Evolutionary conservation across 2,888 invertebrate species (phyloP).

Genomic region (Hofmannophila pseudospretella): DNA sequence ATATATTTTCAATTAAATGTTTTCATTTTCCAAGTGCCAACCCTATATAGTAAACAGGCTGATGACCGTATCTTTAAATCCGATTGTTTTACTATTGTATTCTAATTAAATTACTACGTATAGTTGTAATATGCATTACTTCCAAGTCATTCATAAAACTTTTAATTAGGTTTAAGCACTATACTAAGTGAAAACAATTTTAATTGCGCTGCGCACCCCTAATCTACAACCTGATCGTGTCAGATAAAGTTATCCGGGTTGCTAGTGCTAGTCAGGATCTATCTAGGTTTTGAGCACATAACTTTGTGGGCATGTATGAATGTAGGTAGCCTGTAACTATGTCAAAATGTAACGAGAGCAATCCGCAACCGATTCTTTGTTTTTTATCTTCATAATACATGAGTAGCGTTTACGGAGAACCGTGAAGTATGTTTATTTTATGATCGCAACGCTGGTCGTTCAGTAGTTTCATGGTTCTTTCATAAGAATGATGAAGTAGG

Average conservation of each 20-base stretch:
- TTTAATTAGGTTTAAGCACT: neutral
- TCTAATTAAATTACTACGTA: conserved; percentile 12
- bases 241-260: conserved; percentile 61
- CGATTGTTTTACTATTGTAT: conserved; percentile 17
- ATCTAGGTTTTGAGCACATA: conserved; percentile 57
- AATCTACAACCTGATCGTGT: conserved; percentile 30
- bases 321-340: conserved; percentile 43
- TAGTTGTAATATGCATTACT: neutral
- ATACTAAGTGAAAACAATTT: neutral
- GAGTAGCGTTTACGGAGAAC: conserved; percentile 8
- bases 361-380: conserved; percentile 27
- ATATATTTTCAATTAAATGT: no score
- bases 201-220: neutral
- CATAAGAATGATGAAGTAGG: conserved; percentile 22
- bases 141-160: conserved; percentile 9
- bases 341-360: conserved; percentile 51
- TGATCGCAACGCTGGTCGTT: conserved; percentile 8
- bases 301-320: conserved; percentile 50
- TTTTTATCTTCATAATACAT: conserved; percentile 19
- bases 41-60: conserved; percentile 17
- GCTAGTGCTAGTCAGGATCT: conserved; percentile 50
- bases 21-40: conserved; percentile 3
- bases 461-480: conserved; percentile 31
- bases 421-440: conserved; percentile 11
- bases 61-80: conserved; percentile 15